Evolutionary conservation across 2,113 vertebrate genomes (phyloP).

Genomic region (Propithecus coquereli): DNA sequence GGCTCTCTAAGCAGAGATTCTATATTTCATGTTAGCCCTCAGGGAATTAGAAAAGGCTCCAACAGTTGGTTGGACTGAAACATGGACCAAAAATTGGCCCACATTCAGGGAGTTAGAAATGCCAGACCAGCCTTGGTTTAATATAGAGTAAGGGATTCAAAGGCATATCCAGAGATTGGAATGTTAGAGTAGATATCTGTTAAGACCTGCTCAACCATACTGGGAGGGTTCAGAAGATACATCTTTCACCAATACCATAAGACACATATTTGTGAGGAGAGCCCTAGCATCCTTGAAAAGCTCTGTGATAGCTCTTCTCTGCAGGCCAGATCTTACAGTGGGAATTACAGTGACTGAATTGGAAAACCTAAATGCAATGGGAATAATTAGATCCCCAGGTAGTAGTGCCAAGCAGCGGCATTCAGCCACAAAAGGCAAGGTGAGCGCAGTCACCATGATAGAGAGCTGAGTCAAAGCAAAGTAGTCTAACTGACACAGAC

Average conservation of each 20-base stretch:
- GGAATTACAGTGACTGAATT: neutral
- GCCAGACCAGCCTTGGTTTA: neutral
- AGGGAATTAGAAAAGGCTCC: neutral
- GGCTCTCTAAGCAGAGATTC: neutral
- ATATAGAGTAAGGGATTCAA: neutral
- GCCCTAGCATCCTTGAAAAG: neutral
- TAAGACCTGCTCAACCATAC: neutral
- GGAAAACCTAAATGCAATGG: neutral
- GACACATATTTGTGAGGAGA: neutral
- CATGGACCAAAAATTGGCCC: neutral
- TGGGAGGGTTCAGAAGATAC: neutral
- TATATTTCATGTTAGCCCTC: neutral
- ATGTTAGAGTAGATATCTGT: neutral
- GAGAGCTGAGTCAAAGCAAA: neutral
- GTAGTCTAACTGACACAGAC: neutral
- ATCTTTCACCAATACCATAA: neutral
- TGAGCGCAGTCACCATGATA: fast-evolving
- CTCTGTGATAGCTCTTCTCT: neutral
- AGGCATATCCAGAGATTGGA: neutral
- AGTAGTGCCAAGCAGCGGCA: neutral
- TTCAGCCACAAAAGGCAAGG: neutral
- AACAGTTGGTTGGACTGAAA: neutral
- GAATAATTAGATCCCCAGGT: neutral
- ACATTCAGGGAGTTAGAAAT: neutral
- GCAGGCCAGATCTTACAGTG: neutral